Base-by-base conservation (phyloP, 2,888 invertebrate genomes). In the Callinectes sapidus region DNA sequence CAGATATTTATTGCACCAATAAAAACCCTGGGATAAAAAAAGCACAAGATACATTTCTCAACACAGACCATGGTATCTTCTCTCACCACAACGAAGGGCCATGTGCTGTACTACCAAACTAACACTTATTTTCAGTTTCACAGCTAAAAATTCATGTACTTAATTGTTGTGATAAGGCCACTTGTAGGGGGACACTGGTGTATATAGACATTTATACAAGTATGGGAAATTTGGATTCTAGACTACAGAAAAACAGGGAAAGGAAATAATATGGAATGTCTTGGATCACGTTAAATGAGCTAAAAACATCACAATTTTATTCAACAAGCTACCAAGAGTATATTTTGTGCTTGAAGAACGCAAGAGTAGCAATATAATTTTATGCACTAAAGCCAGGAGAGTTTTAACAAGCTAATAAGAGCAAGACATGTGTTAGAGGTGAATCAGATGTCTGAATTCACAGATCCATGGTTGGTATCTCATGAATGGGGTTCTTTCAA, bases 111-210 rank as follows among this genome's bases (percentile, higher is more conserved):
- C 71, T 28, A 28, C n/a, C 71, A 71, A 28, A 5, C 71, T 28
- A 71, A 71, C n/a, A 71, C 10, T 28, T n/a, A 71, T 5, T 1
- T 10, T 61, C 71, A 81, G 14, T 81, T 16, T 35, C 81, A 81
- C 81, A 32, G 71, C 28, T n/a, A 14, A 28, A 81, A 35, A 35
- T 13, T 18, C 16, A 35, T 81, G 81, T 81, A 81, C 71, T 71
- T n/a, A n/a, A 28, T 71, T 71, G 35, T 71, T 71, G 35, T 81
- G 81, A 35, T 81, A 81, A 81, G 81, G 81, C 32, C 81, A 81
- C 81, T 81, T 81, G 14, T 16, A 35, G 71, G 6, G 71, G 23
- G 28, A 77, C 28, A 28, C 5, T 2, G 23, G n/a, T 77, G n/a
- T 77, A 0, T 0, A 28, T 10, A 28, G 5, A 23, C 13, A 77